A percentile compares a stretch with the other conserved stretches of the same genome.
Evolutionary conservation across 2,888 invertebrate species (phyloP).

Genomic region (Cordilura impudica): DNA sequence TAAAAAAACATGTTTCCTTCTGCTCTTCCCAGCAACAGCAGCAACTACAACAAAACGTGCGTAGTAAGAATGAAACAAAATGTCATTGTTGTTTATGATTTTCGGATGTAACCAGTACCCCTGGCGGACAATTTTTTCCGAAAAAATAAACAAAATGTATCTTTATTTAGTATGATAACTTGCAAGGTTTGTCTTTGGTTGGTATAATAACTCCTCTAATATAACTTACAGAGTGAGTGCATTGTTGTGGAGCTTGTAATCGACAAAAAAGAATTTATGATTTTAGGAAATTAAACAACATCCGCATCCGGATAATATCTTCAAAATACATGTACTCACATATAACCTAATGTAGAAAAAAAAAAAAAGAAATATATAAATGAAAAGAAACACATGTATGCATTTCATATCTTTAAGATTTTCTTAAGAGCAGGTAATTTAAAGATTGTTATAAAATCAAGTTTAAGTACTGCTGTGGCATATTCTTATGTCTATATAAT

Average conservation of each 20-base stretch:
- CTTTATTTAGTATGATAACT: neutral
- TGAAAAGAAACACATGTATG: too few species aligned
- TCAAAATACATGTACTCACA: neutral
- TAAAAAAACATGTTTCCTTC: slow-evolving; percentile 34
- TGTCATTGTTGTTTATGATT: slow-evolving; percentile 74
- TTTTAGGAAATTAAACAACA: slow-evolving; percentile 77
- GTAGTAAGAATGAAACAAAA: slow-evolving; percentile 53
- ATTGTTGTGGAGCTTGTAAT: slow-evolving; percentile 42
- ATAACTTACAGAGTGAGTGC: slow-evolving; percentile 1
- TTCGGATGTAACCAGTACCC: slow-evolving; percentile 70
- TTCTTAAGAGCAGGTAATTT: too few species aligned
- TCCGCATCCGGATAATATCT: slow-evolving; percentile 54
- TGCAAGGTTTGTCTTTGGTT: slow-evolving; percentile 2
- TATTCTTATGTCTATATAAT: too few species aligned
- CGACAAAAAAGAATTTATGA: slow-evolving; percentile 70
- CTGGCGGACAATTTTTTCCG: slow-evolving; percentile 47
- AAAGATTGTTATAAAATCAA: too few species aligned
- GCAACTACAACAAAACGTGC: slow-evolving; percentile 51
- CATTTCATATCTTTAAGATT: too few species aligned
- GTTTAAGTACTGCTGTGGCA: too few species aligned
- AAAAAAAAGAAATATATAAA: too few species aligned
- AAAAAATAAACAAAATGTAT: slow-evolving; percentile 1
- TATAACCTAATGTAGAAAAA: neutral
- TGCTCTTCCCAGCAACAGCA: slow-evolving; percentile 1
- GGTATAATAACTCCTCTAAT: neutral